Base-by-base conservation (phyloP, 2,888 invertebrate genomes). In the Chrysina gloriosa region DNA sequence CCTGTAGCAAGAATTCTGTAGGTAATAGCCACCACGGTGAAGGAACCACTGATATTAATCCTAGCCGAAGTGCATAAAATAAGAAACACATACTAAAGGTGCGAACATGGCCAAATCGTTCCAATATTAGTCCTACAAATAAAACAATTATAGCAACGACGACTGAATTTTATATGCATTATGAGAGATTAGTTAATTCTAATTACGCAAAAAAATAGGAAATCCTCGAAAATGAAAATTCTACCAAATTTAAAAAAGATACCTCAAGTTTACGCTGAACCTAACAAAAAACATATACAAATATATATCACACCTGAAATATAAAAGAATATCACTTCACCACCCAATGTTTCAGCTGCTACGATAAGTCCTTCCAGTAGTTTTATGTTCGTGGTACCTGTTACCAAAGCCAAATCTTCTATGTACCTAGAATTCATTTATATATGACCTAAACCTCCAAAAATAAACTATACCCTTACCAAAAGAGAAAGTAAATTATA, bases 21-120 rank as follows among this genome's bases (percentile, higher is more conserved):
- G 89, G 88, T 0, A 96, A 85, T 1, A 94, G 86, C 85, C 91
- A 92, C 95, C 95, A 95, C 0, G 95, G 94, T 74, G 90, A 89
- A 19, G 89, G 86, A 67, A 93, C 89, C 68, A 93, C 78, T 0
- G 95, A 93, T 72, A 96, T 92, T 7, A 92, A 84, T 2, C 88
- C 86, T 75, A 96, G 85, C 0, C 96, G 85, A 0, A 95, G 72
- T 0, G 90, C 90, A 80, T 94, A 96, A 73, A 90, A 91, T 47
- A 90, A 81, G 73, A 95, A 90, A 45, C 93, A 92, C 73, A 95
- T 84, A 9, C 92, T 92, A 76, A 96, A 86, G 36, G 92, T 92
- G 63, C 89, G 86, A 0, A 93, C 90, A 77, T 93, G 93, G 7
- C 95, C 95, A 67, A 93, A 86, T 1, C 89, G 88, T 68, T 92